Base-by-base conservation (phyloP, 2,113 vertebrate genomes). In the Oreocharis arfaki region DNA sequence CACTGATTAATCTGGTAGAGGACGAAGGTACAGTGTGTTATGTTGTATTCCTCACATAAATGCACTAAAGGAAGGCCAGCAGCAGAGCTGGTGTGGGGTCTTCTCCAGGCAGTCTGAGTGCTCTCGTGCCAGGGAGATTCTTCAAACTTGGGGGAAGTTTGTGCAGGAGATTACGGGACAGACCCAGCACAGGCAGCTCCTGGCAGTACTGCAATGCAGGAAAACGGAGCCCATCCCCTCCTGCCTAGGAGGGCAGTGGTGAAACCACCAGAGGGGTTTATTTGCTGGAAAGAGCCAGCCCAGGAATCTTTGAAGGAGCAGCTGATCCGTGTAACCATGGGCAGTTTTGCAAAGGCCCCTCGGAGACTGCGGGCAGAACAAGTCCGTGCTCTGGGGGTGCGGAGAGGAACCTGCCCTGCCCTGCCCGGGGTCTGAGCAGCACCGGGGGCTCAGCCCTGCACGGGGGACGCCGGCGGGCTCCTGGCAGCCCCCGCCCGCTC, bases 101-200 rank as follows among this genome's bases (percentile, higher is more conserved):
- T 83, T 85, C 69, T 96, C 97, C 90, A 8, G 96, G 94, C 70
- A 98, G 71, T 9, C 78, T 79, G 11, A 97, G 30, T 6, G 87
- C 93, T 1, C 61, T 95, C 37, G 93, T 92, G 64, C 53, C 89
- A 1, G 49, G 35, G 33, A 97, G 64, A 33, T 68, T 57, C 15
- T 82, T 69, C 16, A 97, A 47, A 37, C 19, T 50, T 24, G 33
- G 18, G 4, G 96, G 91, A 52, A 98, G 17, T 9, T 78, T 69
- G 42, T 35, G 77, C 8, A 95, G 88, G 37, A 90, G 42, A 61
- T 98, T 96, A 24, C 55, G 28, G 47, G 97, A 87, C 22, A 98
- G 16, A 61, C 95, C 88, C 55, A 98, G 85, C 81, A 97, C 91
- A 4, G 78, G 27, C 30, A 97, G 55, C 18, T 76, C 61, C 70